These are phyloP conservation scores for Bolinopsis microptera DNA, from an alignment of 37 sponge, comb jelly and placozoan genomes.

Conservation along the genomic window DNA sequence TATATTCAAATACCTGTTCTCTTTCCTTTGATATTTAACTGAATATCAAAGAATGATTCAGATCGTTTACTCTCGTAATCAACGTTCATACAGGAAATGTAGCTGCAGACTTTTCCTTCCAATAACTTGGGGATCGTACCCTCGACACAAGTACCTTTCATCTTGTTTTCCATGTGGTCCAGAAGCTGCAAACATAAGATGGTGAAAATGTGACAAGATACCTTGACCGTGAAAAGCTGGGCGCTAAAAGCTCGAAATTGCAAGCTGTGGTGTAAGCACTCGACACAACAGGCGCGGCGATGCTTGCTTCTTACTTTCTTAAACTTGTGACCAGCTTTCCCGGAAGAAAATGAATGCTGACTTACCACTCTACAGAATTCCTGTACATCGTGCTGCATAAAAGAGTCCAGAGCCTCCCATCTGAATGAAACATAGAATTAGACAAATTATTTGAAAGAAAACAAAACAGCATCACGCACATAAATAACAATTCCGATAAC, in stretches of 20 bases:
- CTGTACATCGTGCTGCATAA: constrained; percentile 99
- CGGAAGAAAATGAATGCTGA: too few species aligned
- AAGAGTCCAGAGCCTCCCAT: constrained; percentile 95
- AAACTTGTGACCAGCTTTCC: too few species aligned
- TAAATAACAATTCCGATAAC: neutral
- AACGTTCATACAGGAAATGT: constrained; percentile 65
- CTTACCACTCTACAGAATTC: constrained; percentile 92
- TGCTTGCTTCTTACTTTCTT: too few species aligned
- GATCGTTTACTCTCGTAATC: constrained; percentile 55
- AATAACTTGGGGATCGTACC: constrained; percentile 89
- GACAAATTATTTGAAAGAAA: neutral
- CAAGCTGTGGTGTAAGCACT: too few species aligned
- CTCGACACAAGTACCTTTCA: constrained; percentile 96
- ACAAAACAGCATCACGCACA: neutral
- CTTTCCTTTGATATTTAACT: constrained; percentile 96
- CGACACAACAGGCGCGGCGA: too few species aligned
- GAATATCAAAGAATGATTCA: constrained; percentile 96
- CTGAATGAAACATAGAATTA: constrained; percentile 25
- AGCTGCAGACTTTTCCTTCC: constrained; percentile 86
- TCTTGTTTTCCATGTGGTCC: constrained; percentile 94
- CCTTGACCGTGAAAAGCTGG: too few species aligned
- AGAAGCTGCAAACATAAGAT: constrained; percentile 72
- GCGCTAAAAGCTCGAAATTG: too few species aligned
- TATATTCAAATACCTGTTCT: constrained; percentile 87
- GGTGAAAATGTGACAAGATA: too few species aligned